Percentiles rank a stretch among this genome's conserved stretches.
These are phyloP conservation scores for Odontomyia ornata DNA, from an alignment of 2,888 invertebrate genomes.

Conservation along the genomic window DNA sequence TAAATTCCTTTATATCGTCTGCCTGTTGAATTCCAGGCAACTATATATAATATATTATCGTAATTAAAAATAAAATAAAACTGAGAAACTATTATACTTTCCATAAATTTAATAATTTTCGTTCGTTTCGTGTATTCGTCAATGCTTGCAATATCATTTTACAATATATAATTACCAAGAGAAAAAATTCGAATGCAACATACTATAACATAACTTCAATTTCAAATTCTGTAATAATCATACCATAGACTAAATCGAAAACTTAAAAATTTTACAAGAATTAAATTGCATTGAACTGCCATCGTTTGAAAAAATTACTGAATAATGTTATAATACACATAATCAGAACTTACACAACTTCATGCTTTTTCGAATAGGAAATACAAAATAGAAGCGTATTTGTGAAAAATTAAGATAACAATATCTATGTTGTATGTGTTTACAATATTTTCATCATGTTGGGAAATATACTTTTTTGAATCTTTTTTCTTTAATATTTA, in stretches of 20 bases:
- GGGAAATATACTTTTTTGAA: background rate
- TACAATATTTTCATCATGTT: background rate
- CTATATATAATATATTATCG: too few species aligned
- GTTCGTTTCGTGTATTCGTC: background rate
- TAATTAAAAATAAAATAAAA: too few species aligned
- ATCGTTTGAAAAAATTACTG: background rate
- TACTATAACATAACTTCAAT: background rate
- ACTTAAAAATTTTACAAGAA: background rate
- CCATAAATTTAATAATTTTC: background rate
- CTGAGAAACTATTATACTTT: too few species aligned
- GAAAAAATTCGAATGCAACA: background rate
- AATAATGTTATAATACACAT: background rate
- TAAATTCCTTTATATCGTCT: too few species aligned
- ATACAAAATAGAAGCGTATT: conserved; percentile 20
- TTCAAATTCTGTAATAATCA: background rate
- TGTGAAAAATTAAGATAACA: background rate
- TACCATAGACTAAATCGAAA: background rate
- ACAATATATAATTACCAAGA: too few species aligned
- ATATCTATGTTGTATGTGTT: background rate
- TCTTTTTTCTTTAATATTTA: background rate
- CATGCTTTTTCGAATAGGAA: background rate
- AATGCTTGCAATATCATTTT: too few species aligned
- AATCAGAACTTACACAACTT: background rate
- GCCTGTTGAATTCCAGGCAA: too few species aligned
- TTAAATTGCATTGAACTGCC: background rate